Evolutionary conservation across 2,113 vertebrate genomes (phyloP).

Genomic region (Pollimyrus isidori): DNA sequence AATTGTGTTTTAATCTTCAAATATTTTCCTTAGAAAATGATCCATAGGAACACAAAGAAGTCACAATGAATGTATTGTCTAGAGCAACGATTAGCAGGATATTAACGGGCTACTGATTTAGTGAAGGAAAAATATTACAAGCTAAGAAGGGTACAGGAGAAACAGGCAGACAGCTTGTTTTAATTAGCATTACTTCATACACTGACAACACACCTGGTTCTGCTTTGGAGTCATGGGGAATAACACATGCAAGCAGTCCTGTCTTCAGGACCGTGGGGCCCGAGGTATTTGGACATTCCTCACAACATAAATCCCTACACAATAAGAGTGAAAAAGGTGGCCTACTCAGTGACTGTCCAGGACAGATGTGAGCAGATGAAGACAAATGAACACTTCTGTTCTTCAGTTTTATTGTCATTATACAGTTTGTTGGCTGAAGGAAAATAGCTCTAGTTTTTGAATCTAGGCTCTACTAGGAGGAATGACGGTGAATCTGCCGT

Average conservation of each 20-base stretch:
- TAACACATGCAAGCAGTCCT: not conserved
- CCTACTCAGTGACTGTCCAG: not conserved
- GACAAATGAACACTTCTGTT: not conserved
- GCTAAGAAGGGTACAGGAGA: not conserved
- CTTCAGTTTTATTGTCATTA: not conserved
- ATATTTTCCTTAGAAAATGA: not conserved
- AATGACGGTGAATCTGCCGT: not conserved
- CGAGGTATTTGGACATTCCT: not conserved
- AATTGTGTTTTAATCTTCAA: not conserved
- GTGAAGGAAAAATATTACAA: not conserved
- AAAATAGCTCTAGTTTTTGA: not conserved
- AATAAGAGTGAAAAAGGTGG: not conserved
- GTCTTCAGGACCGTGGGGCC: not conserved
- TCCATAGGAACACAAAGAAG: not conserved
- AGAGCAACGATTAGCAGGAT: not conserved
- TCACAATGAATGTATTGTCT: not conserved
- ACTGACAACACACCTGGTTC: not conserved
- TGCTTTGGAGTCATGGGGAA: constrained; percentile 1
- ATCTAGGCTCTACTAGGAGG: not conserved
- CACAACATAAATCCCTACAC: not conserved
- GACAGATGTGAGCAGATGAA: not conserved
- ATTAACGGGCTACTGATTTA: not conserved
- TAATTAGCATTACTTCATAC: not conserved
- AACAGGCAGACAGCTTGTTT: not conserved
- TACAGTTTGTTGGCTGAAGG: not conserved